Evolutionary conservation across 2,113 vertebrate species (phyloP), one percentile per base, ranked within the genome.

Genomic region (Menura novaehollandiae): DNA sequence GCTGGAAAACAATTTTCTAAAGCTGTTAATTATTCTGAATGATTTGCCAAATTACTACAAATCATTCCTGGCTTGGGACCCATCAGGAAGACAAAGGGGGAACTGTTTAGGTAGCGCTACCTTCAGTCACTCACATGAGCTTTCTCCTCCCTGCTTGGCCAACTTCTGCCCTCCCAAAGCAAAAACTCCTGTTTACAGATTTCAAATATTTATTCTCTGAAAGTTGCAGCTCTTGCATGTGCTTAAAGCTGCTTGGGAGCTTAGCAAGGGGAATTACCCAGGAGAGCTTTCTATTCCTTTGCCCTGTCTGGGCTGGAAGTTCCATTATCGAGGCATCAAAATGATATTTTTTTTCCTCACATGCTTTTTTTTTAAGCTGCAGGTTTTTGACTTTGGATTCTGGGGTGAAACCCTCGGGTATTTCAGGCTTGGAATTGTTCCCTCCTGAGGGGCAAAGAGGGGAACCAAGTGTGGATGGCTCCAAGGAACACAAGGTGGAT

Each of bases 401-500:
- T 37, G 35, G 7, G 47, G 43, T 55, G 56, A 47, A 33, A 27
- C 3, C 4, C 27, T 33, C 0, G 1, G 9, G 15, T 21, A 2
- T 67, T 69, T 60, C 39, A 27, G 9, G 8, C 20, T 75, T 10
- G 43, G 60, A n/a, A 49, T 21, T 49, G 24, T 13, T 19, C 59
- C 66, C 44, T 47, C 22, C 41, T 21, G 3, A 98, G 96, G 99
- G 98, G 95, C 97, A 96, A 44, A 98, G 97, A 93, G 82, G 97
- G 20, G 98, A 98, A 75, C 72, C 85, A 30, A 51, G 85, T 7
- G 81, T 75, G 84, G 96, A 97, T 69, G 97, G 93, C 58, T 88
- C n/a, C 2, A 97, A 98, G 28, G 77, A 96, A 4, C 97, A 96
- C 62, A 96, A 98, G 97, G 99, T 99, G 93, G 94, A 63, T 55